Percentiles rank a stretch among this genome's conserved stretches.
phyloP scores from a whole-genome alignment of 1,140 invertebrate genomes.

The Eumeta japonica region DNA sequence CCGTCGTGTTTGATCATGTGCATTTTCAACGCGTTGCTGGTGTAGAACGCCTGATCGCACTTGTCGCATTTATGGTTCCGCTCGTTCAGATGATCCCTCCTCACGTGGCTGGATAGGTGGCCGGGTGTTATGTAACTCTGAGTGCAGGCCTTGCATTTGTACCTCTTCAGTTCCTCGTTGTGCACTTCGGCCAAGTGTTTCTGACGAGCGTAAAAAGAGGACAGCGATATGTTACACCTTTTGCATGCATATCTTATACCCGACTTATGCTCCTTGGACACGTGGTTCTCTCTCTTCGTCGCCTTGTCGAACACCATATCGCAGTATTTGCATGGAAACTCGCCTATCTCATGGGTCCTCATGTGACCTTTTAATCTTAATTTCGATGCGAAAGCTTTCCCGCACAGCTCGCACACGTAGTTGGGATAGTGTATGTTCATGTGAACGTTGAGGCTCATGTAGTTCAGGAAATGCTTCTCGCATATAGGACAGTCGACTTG shows the following conservation, averaged over 20 bases:
- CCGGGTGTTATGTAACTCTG: conserved; percentile 38
- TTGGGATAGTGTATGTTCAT: conserved; percentile 51
- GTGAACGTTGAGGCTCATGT: conserved; percentile 45
- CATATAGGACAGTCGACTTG: conserved; percentile 53
- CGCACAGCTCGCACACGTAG: conserved; percentile 49
- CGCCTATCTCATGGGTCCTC: conserved; percentile 36
- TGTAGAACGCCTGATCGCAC: conserved; percentile 38
- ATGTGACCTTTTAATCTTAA: conserved; percentile 55
- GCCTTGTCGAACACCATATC: conserved; percentile 47
- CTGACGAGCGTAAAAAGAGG: conserved; percentile 41
- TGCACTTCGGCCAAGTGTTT: conserved; percentile 39
- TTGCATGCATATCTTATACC: conserved; percentile 36
- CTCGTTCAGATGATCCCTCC: conserved; percentile 44
- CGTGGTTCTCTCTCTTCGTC: conserved; percentile 39
- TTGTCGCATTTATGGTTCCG: conserved; percentile 35
- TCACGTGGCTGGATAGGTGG: conserved; percentile 38
- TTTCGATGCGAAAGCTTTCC: conserved; percentile 55
- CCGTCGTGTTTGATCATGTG: conserved; percentile 45
- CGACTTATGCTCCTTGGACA: conserved; percentile 38
- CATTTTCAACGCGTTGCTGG: conserved; percentile 34
- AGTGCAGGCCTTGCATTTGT: conserved; percentile 46
- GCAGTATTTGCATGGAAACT: conserved; percentile 43
- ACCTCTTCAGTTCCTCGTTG: conserved; percentile 22
- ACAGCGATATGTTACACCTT: conserved; percentile 30
- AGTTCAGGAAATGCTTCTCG: conserved; percentile 44